These are phyloP conservation scores for Pteronura brasiliensis DNA, from an alignment of 2,113 vertebrate species.

Conservation along the genomic window DNA sequence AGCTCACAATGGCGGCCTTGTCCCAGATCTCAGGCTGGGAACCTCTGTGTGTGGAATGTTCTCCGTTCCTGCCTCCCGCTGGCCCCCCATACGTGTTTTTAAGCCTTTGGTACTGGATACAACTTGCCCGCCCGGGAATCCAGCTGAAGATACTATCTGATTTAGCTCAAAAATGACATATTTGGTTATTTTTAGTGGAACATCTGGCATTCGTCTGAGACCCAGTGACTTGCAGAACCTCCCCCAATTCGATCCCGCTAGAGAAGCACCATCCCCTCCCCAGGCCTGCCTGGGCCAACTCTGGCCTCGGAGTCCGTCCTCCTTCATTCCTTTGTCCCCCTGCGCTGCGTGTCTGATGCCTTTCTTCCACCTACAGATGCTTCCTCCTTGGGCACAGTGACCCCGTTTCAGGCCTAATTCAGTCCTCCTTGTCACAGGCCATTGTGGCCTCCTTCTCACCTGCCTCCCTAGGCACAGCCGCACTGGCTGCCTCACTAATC, in stretches of 20 bases:
- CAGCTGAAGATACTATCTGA: conserved; percentile 56
- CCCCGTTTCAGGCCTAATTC: neutral
- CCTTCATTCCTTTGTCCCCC: neutral
- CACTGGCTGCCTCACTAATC: neutral
- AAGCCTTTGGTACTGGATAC: conserved; percentile 36
- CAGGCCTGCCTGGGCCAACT: neutral
- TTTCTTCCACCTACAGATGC: neutral
- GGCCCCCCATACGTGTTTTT: neutral
- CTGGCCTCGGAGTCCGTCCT: neutral
- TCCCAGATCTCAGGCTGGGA: neutral
- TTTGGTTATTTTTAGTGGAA: conserved; percentile 62
- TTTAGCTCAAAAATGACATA: conserved; percentile 52
- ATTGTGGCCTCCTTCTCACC: neutral
- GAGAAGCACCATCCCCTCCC: neutral
- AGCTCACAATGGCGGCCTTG: neutral
- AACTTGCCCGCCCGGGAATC: conserved; percentile 19
- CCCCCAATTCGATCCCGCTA: neutral
- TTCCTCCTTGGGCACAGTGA: neutral
- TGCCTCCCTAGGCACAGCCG: neutral
- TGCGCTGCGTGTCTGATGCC: neutral
- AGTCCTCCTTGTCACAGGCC: neutral
- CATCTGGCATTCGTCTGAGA: conserved; percentile 45
- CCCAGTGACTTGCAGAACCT: neutral
- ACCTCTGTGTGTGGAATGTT: neutral
- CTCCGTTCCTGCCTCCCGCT: neutral